Evolutionary conservation across 2,113 vertebrate genomes (phyloP).

Genomic region (Heterotis niloticus): DNA sequence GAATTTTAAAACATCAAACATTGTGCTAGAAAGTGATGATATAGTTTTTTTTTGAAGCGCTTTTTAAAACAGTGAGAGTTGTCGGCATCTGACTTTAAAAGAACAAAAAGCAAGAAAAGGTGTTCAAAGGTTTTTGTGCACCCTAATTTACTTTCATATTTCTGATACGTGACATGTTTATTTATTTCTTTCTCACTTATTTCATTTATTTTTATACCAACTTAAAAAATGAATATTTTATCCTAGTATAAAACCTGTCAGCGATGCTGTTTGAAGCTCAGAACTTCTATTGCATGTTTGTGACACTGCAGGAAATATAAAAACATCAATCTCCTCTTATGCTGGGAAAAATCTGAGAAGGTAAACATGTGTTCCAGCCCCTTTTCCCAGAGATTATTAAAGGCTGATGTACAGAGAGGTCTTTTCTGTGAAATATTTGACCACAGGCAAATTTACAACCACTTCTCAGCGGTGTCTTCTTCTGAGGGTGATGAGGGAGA

Average conservation of each 20-base stretch:
- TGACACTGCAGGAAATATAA: slow-evolving; percentile 61
- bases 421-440: neutral
- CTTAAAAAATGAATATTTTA: slow-evolving; percentile 67
- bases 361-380: slow-evolving; percentile 1
- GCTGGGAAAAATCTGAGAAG: neutral
- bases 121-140: slow-evolving; percentile 47
- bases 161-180: slow-evolving; percentile 43
- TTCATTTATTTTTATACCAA: slow-evolving; percentile 63
- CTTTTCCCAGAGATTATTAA: neutral
- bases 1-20: no score
- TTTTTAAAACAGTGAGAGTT: slow-evolving; percentile 1
- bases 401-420: slow-evolving; percentile 6
- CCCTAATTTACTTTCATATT: slow-evolving; percentile 46
- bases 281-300: slow-evolving; percentile 57
- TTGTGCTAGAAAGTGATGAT: no score
- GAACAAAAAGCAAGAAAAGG: slow-evolving; percentile 21
- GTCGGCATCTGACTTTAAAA: slow-evolving; percentile 29
- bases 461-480: neutral
- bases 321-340: slow-evolving; percentile 26
- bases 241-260: slow-evolving; percentile 59
- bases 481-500: neutral
- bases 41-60: no score
- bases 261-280: slow-evolving; percentile 63
- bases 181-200: slow-evolving; percentile 52
- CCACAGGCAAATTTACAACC: neutral